Conservation (phyloP, 1,140 invertebrate genomes). For the Meloidogyne floridensis region DNA sequence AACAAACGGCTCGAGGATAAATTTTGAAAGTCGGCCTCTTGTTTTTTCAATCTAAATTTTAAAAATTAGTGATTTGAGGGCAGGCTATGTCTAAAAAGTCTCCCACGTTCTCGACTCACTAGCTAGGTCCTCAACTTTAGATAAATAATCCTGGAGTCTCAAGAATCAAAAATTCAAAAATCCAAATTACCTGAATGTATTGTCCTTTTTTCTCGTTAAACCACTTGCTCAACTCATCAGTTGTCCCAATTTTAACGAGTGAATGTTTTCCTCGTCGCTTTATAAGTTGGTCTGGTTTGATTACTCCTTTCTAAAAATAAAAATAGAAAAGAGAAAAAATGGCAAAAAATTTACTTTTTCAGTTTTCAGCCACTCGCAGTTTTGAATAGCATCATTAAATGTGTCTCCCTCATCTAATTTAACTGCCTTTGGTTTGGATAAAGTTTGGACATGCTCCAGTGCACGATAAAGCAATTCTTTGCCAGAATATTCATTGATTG, state of each 20-base stretch:
- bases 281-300: slow-evolving; percentile 97
- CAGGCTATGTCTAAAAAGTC: too few species aligned
- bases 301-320: slow-evolving; percentile 78
- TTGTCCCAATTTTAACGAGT: slow-evolving; percentile 89
- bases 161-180: background rate
- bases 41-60: slow-evolving; percentile 76
- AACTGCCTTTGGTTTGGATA: slow-evolving; percentile 79
- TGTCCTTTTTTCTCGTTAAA: slow-evolving; percentile 82
- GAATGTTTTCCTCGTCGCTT: slow-evolving; percentile 95
- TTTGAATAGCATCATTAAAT: slow-evolving; percentile 76
- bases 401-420: slow-evolving; percentile 78
- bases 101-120: too few species aligned
- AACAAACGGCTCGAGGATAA: slow-evolving; percentile 96
- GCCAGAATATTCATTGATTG: slow-evolving; percentile 91
- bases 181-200: slow-evolving; percentile 75
- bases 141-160: too few species aligned
- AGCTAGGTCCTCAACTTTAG: too few species aligned
- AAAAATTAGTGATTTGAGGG: background rate
- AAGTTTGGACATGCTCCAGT: slow-evolving; percentile 74
- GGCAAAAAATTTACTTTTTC: slow-evolving; percentile 35
- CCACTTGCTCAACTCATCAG: slow-evolving; percentile 81
- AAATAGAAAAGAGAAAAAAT: slow-evolving; percentile 32
- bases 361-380: slow-evolving; percentile 85
- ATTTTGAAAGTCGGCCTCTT: slow-evolving; percentile 82
- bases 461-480: slow-evolving; percentile 88